Base-by-base conservation (phyloP, 2,797 vertebrate species). In the Premnoplex brunnescens region DNA sequence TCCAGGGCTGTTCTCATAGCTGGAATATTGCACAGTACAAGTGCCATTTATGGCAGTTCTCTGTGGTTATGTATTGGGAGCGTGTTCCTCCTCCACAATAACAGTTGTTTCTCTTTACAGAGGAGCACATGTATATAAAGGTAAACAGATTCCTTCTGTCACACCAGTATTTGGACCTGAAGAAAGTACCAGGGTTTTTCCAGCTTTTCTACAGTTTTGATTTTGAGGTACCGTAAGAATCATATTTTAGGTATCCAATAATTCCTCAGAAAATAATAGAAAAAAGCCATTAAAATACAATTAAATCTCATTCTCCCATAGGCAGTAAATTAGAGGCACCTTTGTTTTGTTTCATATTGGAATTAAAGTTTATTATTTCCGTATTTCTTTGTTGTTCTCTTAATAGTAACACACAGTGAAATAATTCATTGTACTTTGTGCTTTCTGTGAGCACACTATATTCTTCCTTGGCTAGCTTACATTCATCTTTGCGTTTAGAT, bases 71-170 rank as follows among this genome's bases (percentile, higher is more conserved):
- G 51, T 48, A 16, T 13, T 32, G 15, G 67, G 46, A 79, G 16
- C 0, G 0, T 41, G 73, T 24, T 71, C 36, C 67, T 82, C 46
- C 51, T 71, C 49, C 60, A 21, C 8, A 8, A 3, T 87, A 73
- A 75, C 36, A 8, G 11, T 62, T 44, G 12, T 64, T 63, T 97
- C 32, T 77, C 7, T 96, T 82, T 80, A 36, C 97, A 99, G 99
- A 99, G 98, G 99, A 99, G 51, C 98, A 99, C 97, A 99, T 99
- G 99, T 99, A 99, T 77, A 52, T 99, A 95, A 98, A 98, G 92
- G 75, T 99, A 34, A 99, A 98, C 97, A 98, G 96, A 87, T 99
- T 99, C 91, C 98, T 99, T 95, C 97, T 99, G 87, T 98, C 98
- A 17, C 99, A 99, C 23, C 99, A 99, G 88, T 98, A 98, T 96